Evolutionary conservation across 2,113 vertebrate genomes (phyloP), one percentile per base, ranked within the genome.

Genomic region (Chaetops frenatus): DNA sequence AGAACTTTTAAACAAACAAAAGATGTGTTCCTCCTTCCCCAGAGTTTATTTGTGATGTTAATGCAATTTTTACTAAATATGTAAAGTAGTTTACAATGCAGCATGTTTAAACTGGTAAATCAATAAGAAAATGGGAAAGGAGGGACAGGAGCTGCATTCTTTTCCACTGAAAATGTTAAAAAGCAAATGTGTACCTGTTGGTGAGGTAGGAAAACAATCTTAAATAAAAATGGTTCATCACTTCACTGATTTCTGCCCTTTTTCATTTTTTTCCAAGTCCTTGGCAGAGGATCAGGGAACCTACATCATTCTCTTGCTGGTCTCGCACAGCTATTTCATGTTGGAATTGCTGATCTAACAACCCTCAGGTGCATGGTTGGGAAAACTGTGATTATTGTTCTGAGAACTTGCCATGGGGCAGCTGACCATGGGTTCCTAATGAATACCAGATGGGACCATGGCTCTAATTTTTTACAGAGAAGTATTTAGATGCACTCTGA

Each of bases 301-400:
- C 4, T 81, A 89, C 48, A 85, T 35, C 54, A 81, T 23, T 2
- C 10, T 87, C 83, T 88, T 95, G 24, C 71, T 92, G 57, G 81
- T 72, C 25, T 81, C 31, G 13, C 0, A 1, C 31, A 62, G 44
- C 31, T 80, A 51, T 79, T 89, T 10, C 31, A 12, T 70, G 14
- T 62, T 81, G 81, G 48, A 85, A 92, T 38, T 22, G 22, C 54
- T 82, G 69, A 95, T 74, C 62, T 24, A 95, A 96, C 44, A 84
- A 53, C 79, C 53, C 90, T 90, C 90, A 95, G 89, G 92, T 95
- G 81, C 69, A 81, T 6, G 25, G 40, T 56, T 80, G 53, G 54
- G 35, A 61, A 95, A 95, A 95, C 28, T 45, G 61, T 95, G 81
- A 76, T 74, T 88, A 67, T 80, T 96, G 27, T 90, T 95, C 62